These are phyloP conservation scores for Dioctria rufipes DNA, from an alignment of 2,888 invertebrate species.

Conservation along the genomic window DNA sequence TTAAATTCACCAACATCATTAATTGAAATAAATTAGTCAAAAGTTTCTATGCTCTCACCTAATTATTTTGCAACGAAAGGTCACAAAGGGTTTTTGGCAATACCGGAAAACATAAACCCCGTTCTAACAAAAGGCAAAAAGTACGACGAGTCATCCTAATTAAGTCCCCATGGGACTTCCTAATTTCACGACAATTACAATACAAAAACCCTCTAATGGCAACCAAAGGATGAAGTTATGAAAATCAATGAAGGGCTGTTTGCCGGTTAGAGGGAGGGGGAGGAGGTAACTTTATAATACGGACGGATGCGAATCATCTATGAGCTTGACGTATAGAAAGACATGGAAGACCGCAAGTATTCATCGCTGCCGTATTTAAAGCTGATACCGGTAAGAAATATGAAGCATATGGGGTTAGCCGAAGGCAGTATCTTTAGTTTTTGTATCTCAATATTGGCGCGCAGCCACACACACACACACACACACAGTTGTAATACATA, in stretches of 20 bases:
- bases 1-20: conserved; percentile 28
- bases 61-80: conserved; percentile 48
- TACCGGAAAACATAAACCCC: conserved; percentile 1
- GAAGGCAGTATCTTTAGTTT: conserved; percentile 24
- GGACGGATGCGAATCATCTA: conserved; percentile 28
- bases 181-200: conserved; percentile 54
- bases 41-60: conserved; percentile 33
- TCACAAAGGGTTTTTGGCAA: conserved; percentile 28
- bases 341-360: conserved; percentile 37
- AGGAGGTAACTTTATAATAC: background rate
- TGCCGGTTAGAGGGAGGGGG: background rate
- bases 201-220: conserved; percentile 41
- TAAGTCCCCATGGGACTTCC: conserved; percentile 49
- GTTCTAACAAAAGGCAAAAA: conserved; percentile 32
- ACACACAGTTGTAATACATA: too few relatives aligned
- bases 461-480: too few relatives aligned
- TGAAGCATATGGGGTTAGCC: conserved; percentile 38
- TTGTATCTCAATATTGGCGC: background rate
- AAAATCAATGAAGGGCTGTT: conserved; percentile 27
- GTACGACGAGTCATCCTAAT: conserved; percentile 53
- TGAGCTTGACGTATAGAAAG: conserved; percentile 14
- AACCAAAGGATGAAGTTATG: conserved; percentile 45
- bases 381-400: conserved; percentile 36
- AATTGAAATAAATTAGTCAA: conserved; percentile 51
- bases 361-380: conserved; percentile 20